Base-by-base conservation (phyloP, 2,113 vertebrate species). In the Cricetomys ansorgei region DNA sequence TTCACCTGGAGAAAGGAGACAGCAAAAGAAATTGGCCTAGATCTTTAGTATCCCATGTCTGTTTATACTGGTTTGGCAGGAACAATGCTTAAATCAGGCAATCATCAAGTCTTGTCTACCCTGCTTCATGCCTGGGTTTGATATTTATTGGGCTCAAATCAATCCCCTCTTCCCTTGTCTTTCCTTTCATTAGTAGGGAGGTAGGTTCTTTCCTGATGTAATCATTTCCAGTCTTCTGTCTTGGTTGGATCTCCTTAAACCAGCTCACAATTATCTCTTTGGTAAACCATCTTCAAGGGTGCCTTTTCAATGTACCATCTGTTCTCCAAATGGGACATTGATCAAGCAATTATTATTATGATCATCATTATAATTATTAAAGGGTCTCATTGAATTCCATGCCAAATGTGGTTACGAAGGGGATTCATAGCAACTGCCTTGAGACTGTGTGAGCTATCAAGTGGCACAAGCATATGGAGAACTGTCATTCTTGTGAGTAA, bases 361-460 rank as follows among this genome's bases (percentile, higher is more conserved):
- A 81, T 87, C 27, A 70, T 87, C 37, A 91, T 86, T 53, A 40
- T 89, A 90, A 97, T 90, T 94, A 85, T 90, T 85, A 48, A 65
- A 89, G n/a, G 70, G 62, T 64, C 64, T 95, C 12, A 40, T 40
- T 85, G 73, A 85, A 83, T 77, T n/a, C 15, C 48, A 67, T 79
- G 75, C 25, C 84, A 96, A 91, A 29, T 92, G 45, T 83, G 62
- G 9, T 65, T 90, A 92, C n/a, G 64, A 90, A 93, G 37, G 72
- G 79, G 29, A 75, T 70, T 84, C 85, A 64, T 37, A 64, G 57
- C 34, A 90, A 76, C 21, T 53, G 72, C n/a, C 80, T 93, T 81
- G 75, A 91, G 70, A 81, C 34, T 31, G 8, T 59, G 29, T 88
- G 48, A 90, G n/a, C 40, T 64, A 27, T 50, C 55, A 93, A 76